Conservation (phyloP, 2,113 vertebrate genomes). For the Pogona vitticeps region DNA sequence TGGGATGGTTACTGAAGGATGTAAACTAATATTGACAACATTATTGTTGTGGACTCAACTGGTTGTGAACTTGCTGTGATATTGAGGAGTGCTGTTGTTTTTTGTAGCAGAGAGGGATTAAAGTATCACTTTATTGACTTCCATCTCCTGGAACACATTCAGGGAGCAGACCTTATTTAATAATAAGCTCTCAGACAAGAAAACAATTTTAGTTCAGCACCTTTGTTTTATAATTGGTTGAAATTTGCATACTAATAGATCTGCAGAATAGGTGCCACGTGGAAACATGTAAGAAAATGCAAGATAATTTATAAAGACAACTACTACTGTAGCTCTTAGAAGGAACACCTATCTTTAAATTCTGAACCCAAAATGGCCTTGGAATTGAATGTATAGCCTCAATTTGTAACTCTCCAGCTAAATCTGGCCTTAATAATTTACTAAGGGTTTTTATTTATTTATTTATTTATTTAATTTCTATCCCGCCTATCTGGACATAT, state of each 20-base stretch:
- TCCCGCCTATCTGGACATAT: no score
- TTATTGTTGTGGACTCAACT: not conserved
- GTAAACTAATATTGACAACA: not conserved
- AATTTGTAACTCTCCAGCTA: not conserved
- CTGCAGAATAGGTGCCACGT: not conserved
- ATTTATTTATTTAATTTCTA: no score
- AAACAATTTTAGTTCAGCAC: not conserved
- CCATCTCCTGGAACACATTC: not conserved
- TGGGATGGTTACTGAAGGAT: no score
- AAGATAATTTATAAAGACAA: not conserved
- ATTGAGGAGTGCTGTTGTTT: not conserved
- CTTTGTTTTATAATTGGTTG: not conserved
- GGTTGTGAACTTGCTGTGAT: not conserved
- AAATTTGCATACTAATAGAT: not conserved
- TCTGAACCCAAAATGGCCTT: not conserved
- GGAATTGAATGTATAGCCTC: not conserved
- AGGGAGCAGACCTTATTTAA: not conserved
- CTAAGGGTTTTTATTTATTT: no score
- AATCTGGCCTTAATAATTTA: not conserved
- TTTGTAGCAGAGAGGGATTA: not conserved
- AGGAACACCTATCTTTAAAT: not conserved
- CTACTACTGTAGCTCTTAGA: not conserved
- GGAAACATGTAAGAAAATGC: not conserved
- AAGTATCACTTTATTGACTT: not conserved
- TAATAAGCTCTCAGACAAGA: not conserved